Conservation (phyloP, 2,797 vertebrate species). For the Tadarida brasiliensis region DNA sequence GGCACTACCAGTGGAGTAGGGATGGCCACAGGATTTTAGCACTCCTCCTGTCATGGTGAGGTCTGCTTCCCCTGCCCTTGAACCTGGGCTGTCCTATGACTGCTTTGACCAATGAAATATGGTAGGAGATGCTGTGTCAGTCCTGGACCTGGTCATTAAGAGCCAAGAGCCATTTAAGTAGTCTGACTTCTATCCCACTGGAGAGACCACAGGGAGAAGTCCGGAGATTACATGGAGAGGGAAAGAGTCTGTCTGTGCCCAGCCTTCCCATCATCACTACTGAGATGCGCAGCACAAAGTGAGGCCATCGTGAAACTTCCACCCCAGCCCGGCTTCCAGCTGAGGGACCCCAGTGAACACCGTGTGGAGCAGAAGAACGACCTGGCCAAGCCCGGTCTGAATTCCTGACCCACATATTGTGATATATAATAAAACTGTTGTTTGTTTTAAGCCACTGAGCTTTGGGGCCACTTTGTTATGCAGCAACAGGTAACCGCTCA, state of each 20-base stretch:
- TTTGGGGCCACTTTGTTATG: not conserved
- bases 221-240: not conserved
- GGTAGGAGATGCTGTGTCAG: not conserved
- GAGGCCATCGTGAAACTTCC: not conserved
- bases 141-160: not conserved
- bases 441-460: not conserved
- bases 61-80: not conserved
- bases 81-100: not conserved
- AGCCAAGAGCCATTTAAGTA: not conserved
- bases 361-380: not conserved
- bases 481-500: not conserved
- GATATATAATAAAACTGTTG: not conserved
- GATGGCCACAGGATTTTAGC: not conserved
- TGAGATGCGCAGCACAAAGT: not conserved
- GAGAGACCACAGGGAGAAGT: not conserved
- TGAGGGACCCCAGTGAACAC: not conserved
- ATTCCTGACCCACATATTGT: not conserved
- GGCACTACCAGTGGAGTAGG: not conserved
- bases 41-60: not conserved
- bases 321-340: not conserved
- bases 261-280: not conserved
- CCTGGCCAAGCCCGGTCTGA: not conserved
- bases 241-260: not conserved
- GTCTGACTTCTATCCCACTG: not conserved
- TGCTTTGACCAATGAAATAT: not conserved